Percentiles rank a stretch among this genome's conserved stretches.
These are phyloP conservation scores for Helicoverpa assulta DNA, from an alignment of 2,888 invertebrate genomes.

Conservation along the genomic window DNA sequence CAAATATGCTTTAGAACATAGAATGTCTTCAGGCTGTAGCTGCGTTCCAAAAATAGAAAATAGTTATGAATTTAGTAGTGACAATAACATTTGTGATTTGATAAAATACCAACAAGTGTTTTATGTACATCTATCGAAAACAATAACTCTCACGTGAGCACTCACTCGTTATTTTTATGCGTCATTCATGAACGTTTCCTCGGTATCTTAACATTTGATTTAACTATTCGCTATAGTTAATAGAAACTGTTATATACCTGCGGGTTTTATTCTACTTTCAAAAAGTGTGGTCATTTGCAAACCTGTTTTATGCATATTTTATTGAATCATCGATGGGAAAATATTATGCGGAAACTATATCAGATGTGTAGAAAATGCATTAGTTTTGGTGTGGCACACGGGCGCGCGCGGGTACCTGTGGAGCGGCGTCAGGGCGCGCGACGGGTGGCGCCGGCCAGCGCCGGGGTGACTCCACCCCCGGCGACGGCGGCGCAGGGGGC, in stretches of 20 bases:
- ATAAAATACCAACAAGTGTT: not conserved
- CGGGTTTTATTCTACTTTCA: not conserved
- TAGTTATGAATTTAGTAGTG: not conserved
- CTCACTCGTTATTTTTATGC: not conserved
- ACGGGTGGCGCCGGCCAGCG: not conserved
- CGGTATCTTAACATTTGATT: not conserved
- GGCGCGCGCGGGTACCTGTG: constrained; percentile 15
- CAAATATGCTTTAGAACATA: not conserved
- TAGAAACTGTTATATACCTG: not conserved
- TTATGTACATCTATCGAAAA: not conserved
- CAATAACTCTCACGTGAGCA: not conserved
- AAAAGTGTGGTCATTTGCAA: not conserved
- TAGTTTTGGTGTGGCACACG: constrained; percentile 1
- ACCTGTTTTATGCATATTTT: not conserved
- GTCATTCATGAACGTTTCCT: not conserved
- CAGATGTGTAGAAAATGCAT: constrained; percentile 7
- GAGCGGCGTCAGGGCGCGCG: constrained; percentile 8
- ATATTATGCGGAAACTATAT: constrained; percentile 8
- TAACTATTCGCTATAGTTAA: not conserved
- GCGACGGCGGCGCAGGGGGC: constrained; percentile 38
- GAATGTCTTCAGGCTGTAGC: not conserved
- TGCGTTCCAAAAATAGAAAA: not conserved
- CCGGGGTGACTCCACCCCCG: constrained; percentile 37
- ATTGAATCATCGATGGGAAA: not conserved
- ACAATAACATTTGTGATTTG: not conserved